A percentile compares a stretch with the other conserved stretches of the same genome.
phyloP scores from a whole-genome alignment of 2,888 invertebrate species.

The Xiphydria camelus region DNA sequence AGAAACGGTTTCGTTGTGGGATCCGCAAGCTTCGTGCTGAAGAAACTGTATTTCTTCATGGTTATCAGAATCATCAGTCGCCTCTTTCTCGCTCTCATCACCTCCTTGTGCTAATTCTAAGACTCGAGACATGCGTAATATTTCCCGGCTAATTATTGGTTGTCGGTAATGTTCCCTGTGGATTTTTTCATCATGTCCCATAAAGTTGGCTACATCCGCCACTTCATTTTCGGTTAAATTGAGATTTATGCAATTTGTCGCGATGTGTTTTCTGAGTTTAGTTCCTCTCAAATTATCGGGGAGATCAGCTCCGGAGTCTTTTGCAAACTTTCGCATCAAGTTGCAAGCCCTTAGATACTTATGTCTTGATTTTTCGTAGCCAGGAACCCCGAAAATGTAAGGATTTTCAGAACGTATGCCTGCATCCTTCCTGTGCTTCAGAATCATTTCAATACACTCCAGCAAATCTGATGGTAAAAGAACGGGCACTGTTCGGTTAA shows the following conservation, averaged over 20 bases:
- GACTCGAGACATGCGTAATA: conserved; percentile 28
- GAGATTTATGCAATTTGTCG: conserved; percentile 22
- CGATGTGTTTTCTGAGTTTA: conserved; percentile 28
- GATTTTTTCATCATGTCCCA: conserved; percentile 34
- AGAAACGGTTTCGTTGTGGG: too few relatives aligned
- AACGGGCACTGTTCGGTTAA: conserved; percentile 23
- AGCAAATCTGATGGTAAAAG: conserved; percentile 15
- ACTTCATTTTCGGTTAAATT: conserved; percentile 27
- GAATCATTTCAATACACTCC: conserved; percentile 8
- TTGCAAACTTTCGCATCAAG: conserved; percentile 25
- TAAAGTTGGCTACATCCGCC: conserved; percentile 27
- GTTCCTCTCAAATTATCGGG: conserved; percentile 24
- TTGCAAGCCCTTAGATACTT: conserved; percentile 23
- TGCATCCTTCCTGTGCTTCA: conserved; percentile 4
- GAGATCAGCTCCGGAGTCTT: conserved; percentile 24
- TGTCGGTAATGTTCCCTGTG: conserved; percentile 29
- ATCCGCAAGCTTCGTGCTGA: too few relatives aligned
- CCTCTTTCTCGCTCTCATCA: conserved; percentile 4
- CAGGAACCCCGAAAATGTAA: conserved; percentile 11
- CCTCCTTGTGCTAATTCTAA: conserved; percentile 26
- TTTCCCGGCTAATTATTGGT: conserved; percentile 26
- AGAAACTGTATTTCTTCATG: too few relatives aligned
- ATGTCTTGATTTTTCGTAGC: conserved; percentile 1
- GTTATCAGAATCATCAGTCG: too few relatives aligned
- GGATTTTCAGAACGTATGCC: conserved; percentile 5